phyloP scores from a whole-genome alignment of 2,888 invertebrate genomes.

The Itoplectis maculator region DNA sequence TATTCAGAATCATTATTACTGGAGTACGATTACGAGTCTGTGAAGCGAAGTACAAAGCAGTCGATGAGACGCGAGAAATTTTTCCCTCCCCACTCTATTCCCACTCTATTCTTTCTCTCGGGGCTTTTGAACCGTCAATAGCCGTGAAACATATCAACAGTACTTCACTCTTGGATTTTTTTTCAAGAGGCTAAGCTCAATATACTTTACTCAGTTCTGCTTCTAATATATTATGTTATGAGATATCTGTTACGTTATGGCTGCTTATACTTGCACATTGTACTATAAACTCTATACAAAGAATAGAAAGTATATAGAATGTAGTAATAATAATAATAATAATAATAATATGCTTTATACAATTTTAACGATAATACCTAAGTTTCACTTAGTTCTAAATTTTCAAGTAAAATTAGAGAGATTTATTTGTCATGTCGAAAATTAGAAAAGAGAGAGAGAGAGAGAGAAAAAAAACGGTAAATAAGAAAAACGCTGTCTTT shows the following conservation, averaged over 20 bases:
- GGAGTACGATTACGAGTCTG: constrained; percentile 60
- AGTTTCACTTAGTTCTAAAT: constrained; percentile 53
- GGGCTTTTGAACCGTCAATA: constrained; percentile 43
- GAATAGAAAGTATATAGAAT: constrained; percentile 66
- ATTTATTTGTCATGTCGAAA: constrained; percentile 62
- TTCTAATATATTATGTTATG: constrained; percentile 70
- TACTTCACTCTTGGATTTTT: constrained; percentile 59
- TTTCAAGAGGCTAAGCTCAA: constrained; percentile 65
- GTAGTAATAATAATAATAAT: constrained; percentile 44
- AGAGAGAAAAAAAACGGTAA: background rate
- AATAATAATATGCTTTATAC: constrained; percentile 65
- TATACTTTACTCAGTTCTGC: constrained; percentile 73
- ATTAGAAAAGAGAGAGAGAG: background rate
- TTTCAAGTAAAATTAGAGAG: constrained; percentile 30
- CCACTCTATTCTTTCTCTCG: constrained; percentile 16
- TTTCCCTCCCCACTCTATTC: constrained; percentile 13
- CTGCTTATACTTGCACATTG: constrained; percentile 72
- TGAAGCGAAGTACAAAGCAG: constrained; percentile 57
- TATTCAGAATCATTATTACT: constrained; percentile 60
- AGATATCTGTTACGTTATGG: constrained; percentile 70
- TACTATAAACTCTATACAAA: constrained; percentile 70
- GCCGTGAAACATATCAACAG: constrained; percentile 46
- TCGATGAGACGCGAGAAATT: constrained; percentile 46
- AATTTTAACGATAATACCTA: constrained; percentile 61
- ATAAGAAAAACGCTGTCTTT: constrained; percentile 48